Base-by-base conservation (phyloP, 2,888 invertebrate species). In the Julus scanicus region DNA sequence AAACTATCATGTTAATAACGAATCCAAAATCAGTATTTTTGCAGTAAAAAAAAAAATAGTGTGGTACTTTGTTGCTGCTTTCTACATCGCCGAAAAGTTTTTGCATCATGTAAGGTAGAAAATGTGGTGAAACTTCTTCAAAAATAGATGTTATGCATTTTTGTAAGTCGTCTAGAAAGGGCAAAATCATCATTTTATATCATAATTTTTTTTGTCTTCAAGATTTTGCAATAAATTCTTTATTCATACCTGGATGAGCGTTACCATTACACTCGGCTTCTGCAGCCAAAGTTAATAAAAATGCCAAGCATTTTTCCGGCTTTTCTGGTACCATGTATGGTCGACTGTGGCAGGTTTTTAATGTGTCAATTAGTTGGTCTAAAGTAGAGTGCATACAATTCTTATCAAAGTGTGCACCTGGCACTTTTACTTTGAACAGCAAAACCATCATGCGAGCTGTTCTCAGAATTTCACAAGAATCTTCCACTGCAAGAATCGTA, bases 71-170 rank as follows among this genome's bases (percentile, higher is more conserved):
- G 29, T 71, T 84, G 8, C 20, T 40, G 15, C 40, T 37, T 6
- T 84, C 48, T 40, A 17, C 84, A 84, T 15, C 3, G 48, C 1
- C 40, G 48, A 40, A 84, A 9, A 84, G 48, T 48, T 84, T 84
- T 40, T 40, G n/a, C n/a, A 48, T 13, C 17, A 84, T n/a, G 15
- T 84, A 84, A n/a, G 84, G 84, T 40, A 84, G 48, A 84, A 84
- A 84, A n/a, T 17, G 20, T 37, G 84, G 84, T 84, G 48, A 86
- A 53, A 86, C 20, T 86, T 86, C 86, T 44, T 84, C n/a, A 44
- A 84, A 40, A 9, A 40, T 44, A 15, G 40, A 17, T 40, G 20
- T n/a, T 0, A 84, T 40, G 1, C 84, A 84, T 40, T 48, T 84
- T 48, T 84, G 84, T 8, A 84, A 20, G 9, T 37, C 40, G n/a